Evolutionary conservation across 64 coral and sea anemone genomes (phyloP).

Genomic region (Exaiptasia diaphana): DNA sequence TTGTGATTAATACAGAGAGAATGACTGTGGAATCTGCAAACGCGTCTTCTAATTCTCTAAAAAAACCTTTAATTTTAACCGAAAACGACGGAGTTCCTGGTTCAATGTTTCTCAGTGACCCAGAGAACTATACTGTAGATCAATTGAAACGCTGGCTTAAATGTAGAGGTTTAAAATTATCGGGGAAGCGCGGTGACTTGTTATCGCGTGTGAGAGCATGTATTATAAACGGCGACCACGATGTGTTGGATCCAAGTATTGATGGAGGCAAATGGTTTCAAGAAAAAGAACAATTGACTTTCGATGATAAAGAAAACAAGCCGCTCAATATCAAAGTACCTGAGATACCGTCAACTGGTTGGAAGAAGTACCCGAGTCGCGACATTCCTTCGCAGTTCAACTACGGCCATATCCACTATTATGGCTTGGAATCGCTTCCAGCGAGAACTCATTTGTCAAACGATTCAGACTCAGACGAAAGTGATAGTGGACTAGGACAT

Average conservation of each 20-base stretch:
- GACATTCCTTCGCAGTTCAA: conserved; percentile 6
- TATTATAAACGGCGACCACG: neutral
- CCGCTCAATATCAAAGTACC: neutral
- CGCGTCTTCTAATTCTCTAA: neutral
- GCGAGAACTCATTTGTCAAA: neutral
- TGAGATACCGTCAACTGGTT: conserved; percentile 1
- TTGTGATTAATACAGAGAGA: neutral
- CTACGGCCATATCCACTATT: conserved; percentile 15
- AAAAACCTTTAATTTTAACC: neutral
- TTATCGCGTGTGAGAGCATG: neutral
- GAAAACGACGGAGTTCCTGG: conserved; percentile 6
- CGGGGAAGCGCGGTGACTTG: neutral
- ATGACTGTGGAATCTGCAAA: neutral
- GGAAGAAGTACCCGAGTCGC: neutral
- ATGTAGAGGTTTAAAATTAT: neutral
- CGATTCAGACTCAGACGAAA: neutral
- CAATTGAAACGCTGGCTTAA: neutral
- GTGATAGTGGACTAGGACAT: neutral
- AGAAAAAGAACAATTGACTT: neutral
- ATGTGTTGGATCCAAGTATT: neutral
- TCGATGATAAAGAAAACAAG: neutral
- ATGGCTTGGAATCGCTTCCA: conserved; percentile 15
- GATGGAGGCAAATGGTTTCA: neutral
- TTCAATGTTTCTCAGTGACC: neutral
- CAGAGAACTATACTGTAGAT: neutral